Conservation (phyloP, 2,797 vertebrate species). For the Scomberomorus guttatus region DNA sequence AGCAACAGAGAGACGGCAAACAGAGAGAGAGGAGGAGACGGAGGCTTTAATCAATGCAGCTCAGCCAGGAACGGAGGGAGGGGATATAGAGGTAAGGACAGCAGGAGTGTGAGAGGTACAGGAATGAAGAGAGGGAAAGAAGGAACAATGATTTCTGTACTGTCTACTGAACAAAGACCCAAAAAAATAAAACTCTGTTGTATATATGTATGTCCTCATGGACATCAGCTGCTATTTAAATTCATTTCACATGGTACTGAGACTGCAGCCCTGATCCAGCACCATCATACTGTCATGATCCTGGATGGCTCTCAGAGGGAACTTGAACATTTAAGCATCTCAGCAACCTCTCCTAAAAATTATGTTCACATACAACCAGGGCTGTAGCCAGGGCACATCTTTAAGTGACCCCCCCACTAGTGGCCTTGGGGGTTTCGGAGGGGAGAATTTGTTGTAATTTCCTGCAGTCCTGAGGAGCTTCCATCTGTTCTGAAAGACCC, state of each 20-base stretch:
- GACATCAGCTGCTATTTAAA: not conserved
- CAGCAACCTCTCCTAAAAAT: not conserved
- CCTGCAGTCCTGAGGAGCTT: too few species aligned
- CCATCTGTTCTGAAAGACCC: too few species aligned
- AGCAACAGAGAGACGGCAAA: slow-evolving; percentile 43
- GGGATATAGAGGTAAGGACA: slow-evolving; percentile 1
- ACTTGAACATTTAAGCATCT: not conserved
- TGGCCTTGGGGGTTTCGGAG: too few species aligned
- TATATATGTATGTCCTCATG: not conserved
- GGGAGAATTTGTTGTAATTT: too few species aligned
- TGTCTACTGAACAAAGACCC: not conserved
- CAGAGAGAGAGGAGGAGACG: slow-evolving; percentile 26
- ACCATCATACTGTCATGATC: not conserved
- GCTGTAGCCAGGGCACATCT: too few species aligned
- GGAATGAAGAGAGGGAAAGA: slow-evolving; percentile 5
- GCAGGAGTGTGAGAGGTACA: slow-evolving; percentile 18
- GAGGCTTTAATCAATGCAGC: slow-evolving; percentile 60
- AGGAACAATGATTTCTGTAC: not conserved
- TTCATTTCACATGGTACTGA: not conserved
- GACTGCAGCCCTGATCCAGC: not conserved
- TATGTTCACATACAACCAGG: too few species aligned
- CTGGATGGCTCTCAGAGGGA: too few species aligned
- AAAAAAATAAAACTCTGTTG: not conserved
- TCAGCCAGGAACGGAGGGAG: slow-evolving; percentile 18
- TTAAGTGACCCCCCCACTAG: too few species aligned